phyloP scores from a whole-genome alignment of 2,797 vertebrate species.

The Lacerta bilineata region DNA sequence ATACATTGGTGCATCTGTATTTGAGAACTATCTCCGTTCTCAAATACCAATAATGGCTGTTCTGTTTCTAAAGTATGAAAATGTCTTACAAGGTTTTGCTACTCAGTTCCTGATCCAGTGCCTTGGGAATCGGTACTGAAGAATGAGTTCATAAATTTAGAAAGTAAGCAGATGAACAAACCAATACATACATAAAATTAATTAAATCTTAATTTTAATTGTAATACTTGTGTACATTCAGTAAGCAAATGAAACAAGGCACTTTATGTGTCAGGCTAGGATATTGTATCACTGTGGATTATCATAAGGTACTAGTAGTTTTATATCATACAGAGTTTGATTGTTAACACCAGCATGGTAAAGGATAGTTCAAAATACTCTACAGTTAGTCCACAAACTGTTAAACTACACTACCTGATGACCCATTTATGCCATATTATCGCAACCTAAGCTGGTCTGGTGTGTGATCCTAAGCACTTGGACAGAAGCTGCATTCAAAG shows the following conservation, averaged over 20 bases:
- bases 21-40: neutral
- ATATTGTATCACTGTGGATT: neutral
- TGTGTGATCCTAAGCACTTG: too few relatives aligned
- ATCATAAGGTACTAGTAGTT: neutral
- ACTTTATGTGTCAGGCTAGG: too few relatives aligned
- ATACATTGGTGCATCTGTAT: neutral
- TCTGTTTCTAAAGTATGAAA: neutral
- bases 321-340: neutral
- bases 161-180: neutral
- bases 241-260: neutral
- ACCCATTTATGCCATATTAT: neutral
- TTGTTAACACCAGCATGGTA: neutral
- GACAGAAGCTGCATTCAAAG: neutral
- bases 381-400: neutral
- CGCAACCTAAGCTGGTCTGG: neutral
- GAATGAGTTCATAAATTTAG: neutral
- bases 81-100: neutral
- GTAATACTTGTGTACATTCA: neutral
- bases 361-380: neutral
- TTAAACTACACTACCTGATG: neutral
- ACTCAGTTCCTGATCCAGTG: neutral
- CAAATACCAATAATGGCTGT: neutral
- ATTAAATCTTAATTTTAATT: constrained; percentile 6
- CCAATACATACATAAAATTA: neutral
- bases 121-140: neutral